Base-by-base conservation (phyloP, 2,888 invertebrate species). In the Leucania comma region DNA sequence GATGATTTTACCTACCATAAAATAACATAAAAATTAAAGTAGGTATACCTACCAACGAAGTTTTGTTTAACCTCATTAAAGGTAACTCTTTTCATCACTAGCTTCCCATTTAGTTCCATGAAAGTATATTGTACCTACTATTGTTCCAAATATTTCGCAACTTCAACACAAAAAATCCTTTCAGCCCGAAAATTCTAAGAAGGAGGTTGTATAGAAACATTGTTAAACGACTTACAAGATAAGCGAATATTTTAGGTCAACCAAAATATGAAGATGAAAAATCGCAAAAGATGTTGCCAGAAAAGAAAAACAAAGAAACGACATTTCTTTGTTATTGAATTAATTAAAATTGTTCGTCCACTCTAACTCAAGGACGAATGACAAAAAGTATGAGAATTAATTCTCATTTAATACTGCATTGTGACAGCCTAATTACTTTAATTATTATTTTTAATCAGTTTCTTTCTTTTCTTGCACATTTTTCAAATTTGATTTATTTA, bases 371-470 rank as follows among this genome's bases (percentile, higher is more conserved):
- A 72, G 74, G 72, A 65, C 68, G 68, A 51, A 54, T 67, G 75
- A 80, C 68, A 80, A 81, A 83, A 83, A 80, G 62, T 80, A 65
- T 66, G 54, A 67, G 59, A 72, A 74, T 79, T 69, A 72, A 73
- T 80, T 77, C 59, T 78, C 58, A 62, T 74, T 81, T 72, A 58
- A 73, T 82, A 84, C 84, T 82, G 82, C 80, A 84, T 72, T 80
- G 78, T 76, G 81, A 83, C 78, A 70, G 68, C 67, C 61, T 50
- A 67, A 69, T 61, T 72, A 48, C 65, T 80, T 79, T 86, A 86
- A 87, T 88, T 86, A 87, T 88, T 86, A 84, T 84, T 86, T 88
- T 84, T 50, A 87, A 87, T 83, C 82, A 78, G 38, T 82, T 85
- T 85, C 57, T 85, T 82, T 81, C 57, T 75, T 75, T 63, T 69